Conservation (phyloP, 2,888 invertebrate genomes). For the Chaetoderma sp. region DNA sequence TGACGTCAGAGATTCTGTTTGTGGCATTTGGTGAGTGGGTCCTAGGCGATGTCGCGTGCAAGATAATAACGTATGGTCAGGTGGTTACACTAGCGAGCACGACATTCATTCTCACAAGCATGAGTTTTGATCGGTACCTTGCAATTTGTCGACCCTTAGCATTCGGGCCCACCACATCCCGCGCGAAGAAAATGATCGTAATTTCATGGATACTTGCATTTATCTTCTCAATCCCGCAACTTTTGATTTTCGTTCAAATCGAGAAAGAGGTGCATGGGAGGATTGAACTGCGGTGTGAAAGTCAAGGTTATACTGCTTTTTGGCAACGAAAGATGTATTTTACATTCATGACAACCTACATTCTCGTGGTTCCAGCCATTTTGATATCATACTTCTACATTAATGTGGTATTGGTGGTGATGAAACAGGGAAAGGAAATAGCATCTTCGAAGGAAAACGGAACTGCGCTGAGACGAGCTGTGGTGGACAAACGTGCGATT, state of each 20-base stretch:
- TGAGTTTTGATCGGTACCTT: slow-evolving; percentile 70
- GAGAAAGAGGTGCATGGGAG: slow-evolving; percentile 58
- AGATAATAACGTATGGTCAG: slow-evolving; percentile 68
- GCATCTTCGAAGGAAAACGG: slow-evolving; percentile 28
- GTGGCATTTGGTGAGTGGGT: slow-evolving; percentile 70
- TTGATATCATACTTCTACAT: slow-evolving; percentile 70
- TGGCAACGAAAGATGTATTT: slow-evolving; percentile 71
- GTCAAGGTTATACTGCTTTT: slow-evolving; percentile 68
- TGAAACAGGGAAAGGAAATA: slow-evolving; percentile 61
- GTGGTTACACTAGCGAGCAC: slow-evolving; percentile 69
- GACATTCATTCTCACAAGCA: slow-evolving; percentile 69
- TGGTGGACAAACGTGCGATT: slow-evolving; percentile 62
- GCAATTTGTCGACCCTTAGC: slow-evolving; percentile 69
- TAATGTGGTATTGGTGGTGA: slow-evolving; percentile 68
- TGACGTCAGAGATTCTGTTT: slow-evolving; percentile 70
- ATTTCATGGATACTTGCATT: slow-evolving; percentile 68
- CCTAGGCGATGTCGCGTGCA: slow-evolving; percentile 68
- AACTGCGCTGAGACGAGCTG: slow-evolving; percentile 38
- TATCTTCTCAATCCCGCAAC: slow-evolving; percentile 67
- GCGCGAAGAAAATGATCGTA: slow-evolving; percentile 66
- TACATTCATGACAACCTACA: slow-evolving; percentile 69
- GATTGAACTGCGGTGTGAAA: slow-evolving; percentile 61
- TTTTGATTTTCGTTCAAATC: slow-evolving; percentile 68
- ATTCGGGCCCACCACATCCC: slow-evolving; percentile 55
- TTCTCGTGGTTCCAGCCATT: slow-evolving; percentile 68